A percentile compares a stretch with the other conserved stretches of the same genome.
These are phyloP conservation scores for Epinephelus awoara DNA, from an alignment of 2,797 vertebrate species.

Conservation along the genomic window DNA sequence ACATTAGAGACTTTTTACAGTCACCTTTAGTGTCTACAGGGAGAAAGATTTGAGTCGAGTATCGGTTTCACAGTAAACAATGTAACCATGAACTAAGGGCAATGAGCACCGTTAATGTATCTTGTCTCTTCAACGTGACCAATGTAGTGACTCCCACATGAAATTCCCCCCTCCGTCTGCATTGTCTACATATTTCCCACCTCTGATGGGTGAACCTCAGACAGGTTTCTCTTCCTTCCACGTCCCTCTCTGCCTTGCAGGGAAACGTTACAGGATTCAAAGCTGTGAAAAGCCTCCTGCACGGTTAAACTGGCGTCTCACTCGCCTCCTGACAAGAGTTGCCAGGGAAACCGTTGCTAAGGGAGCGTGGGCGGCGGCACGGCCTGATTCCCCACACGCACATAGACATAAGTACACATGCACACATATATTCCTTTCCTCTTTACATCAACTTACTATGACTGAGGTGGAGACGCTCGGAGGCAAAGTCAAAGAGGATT, in stretches of 20 bases:
- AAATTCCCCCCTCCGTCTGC: neutral
- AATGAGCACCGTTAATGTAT: neutral
- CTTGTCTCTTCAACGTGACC: constrained; percentile 1
- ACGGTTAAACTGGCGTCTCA: constrained; percentile 68
- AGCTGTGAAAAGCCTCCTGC: constrained; percentile 70
- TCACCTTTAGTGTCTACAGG: too few species aligned
- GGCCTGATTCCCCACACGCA: constrained; percentile 57
- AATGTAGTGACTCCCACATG: constrained; percentile 9
- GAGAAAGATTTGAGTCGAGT: too few species aligned
- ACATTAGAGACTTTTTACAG: too few species aligned
- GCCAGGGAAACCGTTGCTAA: constrained; percentile 85
- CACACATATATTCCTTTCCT: constrained; percentile 24
- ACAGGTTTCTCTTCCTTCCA: constrained; percentile 16
- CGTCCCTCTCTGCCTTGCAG: constrained; percentile 36
- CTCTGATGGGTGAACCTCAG: constrained; percentile 30
- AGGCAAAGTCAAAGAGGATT: constrained; percentile 16
- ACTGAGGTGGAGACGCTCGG: constrained; percentile 41
- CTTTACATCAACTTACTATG: constrained; percentile 65
- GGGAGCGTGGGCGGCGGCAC: constrained; percentile 74
- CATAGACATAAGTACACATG: constrained; percentile 1
- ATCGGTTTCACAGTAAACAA: neutral
- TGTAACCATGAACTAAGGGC: neutral
- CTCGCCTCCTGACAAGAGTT: constrained; percentile 79
- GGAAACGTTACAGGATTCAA: constrained; percentile 55
- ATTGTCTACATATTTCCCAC: constrained; percentile 3